Conservation (phyloP, 2,888 invertebrate species). For the Eledone cirrhosa region DNA sequence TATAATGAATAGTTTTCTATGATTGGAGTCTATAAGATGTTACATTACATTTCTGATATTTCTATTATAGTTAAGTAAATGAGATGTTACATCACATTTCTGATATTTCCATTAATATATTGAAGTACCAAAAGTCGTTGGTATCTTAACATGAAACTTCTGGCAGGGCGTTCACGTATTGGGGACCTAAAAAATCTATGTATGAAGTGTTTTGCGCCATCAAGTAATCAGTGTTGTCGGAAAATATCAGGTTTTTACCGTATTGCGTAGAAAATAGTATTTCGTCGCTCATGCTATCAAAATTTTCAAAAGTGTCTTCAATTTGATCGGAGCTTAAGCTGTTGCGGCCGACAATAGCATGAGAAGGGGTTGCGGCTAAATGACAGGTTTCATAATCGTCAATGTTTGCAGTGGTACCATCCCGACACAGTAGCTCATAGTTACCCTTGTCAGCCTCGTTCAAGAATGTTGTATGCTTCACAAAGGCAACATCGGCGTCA, state of each 20-base stretch:
- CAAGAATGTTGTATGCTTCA: constrained; percentile 73
- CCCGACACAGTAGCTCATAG: constrained; percentile 35
- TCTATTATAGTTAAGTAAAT: not conserved
- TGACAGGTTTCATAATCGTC: constrained; percentile 84
- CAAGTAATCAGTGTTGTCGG: not conserved
- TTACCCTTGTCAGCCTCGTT: constrained; percentile 69
- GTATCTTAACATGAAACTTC: not conserved
- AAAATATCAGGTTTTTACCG: not conserved
- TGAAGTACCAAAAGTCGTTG: not conserved
- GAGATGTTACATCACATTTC: not conserved
- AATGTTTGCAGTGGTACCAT: constrained; percentile 80
- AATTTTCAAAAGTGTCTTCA: too few species aligned
- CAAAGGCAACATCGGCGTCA: constrained; percentile 80
- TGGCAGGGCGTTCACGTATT: not conserved
- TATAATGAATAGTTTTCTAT: too few species aligned
- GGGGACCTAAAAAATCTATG: not conserved
- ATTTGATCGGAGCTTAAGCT: constrained; percentile 39
- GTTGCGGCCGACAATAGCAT: constrained; percentile 81
- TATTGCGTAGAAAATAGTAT: not conserved
- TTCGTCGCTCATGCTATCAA: not conserved
- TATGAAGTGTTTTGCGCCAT: not conserved
- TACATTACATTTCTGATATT: too few species aligned
- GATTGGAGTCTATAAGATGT: too few species aligned
- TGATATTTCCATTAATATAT: not conserved
- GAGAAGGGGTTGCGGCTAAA: constrained; percentile 84